Percentiles rank a stretch among this genome's conserved stretches.
phyloP scores from a whole-genome alignment of 2,113 vertebrate species.

The Saguinus imperator region DNA sequence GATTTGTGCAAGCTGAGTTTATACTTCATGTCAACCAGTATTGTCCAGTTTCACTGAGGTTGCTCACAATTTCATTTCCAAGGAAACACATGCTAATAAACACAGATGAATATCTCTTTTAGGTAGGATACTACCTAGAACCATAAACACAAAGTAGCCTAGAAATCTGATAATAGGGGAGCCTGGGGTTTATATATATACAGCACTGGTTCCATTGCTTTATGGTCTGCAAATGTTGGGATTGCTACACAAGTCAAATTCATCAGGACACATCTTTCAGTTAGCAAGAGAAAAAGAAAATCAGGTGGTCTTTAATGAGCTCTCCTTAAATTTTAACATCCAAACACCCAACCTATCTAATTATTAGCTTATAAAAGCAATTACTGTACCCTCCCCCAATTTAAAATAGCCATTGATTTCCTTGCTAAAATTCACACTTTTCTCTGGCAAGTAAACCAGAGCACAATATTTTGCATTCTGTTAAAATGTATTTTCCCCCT shows the following conservation, averaged over 20 bases:
- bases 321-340: slow-evolving; percentile 19
- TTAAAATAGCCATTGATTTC: slow-evolving; percentile 62
- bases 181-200: neutral
- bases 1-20: slow-evolving; percentile 66
- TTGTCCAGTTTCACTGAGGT: slow-evolving; percentile 49
- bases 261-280: neutral
- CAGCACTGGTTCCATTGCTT: neutral
- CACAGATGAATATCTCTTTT: neutral
- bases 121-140: slow-evolving; percentile 30
- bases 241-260: neutral
- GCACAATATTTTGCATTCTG: slow-evolving; percentile 78
- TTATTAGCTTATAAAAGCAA: slow-evolving; percentile 47
- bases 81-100: slow-evolving; percentile 43
- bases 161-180: neutral
- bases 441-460: slow-evolving; percentile 69
- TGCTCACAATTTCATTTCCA: slow-evolving; percentile 59
- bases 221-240: neutral
- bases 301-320: neutral
- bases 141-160: neutral
- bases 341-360: slow-evolving; percentile 1
- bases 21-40: slow-evolving; percentile 45
- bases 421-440: slow-evolving; percentile 67
- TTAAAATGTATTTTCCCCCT: slow-evolving; percentile 60
- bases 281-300: slow-evolving; percentile 3
- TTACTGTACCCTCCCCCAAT: slow-evolving; percentile 28